Evolutionary conservation across 2,888 invertebrate species (phyloP).

Genomic region (Epirrita christyi): DNA sequence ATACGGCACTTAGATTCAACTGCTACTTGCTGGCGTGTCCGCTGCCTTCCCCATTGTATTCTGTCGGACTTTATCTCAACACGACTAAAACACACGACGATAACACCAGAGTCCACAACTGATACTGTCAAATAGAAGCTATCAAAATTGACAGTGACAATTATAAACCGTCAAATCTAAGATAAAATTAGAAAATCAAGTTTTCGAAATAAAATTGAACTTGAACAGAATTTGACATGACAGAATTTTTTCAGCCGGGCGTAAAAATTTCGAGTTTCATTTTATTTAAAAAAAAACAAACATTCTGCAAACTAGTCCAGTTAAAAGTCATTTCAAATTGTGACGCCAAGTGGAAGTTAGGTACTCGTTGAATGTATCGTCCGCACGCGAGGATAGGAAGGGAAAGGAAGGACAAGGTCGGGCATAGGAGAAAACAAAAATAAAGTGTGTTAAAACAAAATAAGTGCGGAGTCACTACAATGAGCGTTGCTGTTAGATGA

Average conservation of each 20-base stretch:
- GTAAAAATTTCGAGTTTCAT: not conserved
- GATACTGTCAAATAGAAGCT: slow-evolving; percentile 17
- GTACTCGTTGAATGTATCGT: slow-evolving; percentile 29
- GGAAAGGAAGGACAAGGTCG: slow-evolving; percentile 55
- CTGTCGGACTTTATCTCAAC: slow-evolving; percentile 44
- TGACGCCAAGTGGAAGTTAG: slow-evolving; percentile 32
- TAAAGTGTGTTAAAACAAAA: slow-evolving; percentile 48
- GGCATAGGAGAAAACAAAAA: slow-evolving; percentile 49
- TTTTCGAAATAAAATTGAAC: not conserved
- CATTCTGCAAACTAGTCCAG: not conserved
- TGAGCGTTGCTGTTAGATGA: slow-evolving; percentile 39
- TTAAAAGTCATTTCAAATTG: slow-evolving; percentile 11
- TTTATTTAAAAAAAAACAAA: not conserved
- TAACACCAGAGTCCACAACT: slow-evolving; percentile 42
- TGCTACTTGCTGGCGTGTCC: slow-evolving; percentile 63
- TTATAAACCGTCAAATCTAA: not conserved
- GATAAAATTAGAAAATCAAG: not conserved
- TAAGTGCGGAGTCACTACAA: slow-evolving; percentile 54
- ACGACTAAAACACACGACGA: slow-evolving; percentile 24
- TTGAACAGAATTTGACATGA: no score
- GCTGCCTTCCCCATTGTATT: slow-evolving; percentile 68
- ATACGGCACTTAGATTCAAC: slow-evolving; percentile 19
- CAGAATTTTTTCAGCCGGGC: not conserved
- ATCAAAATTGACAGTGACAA: slow-evolving; percentile 11
- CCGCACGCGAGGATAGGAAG: slow-evolving; percentile 54